Conservation (phyloP, 1,140 invertebrate species). For the Caligus rogercresseyi region DNA sequence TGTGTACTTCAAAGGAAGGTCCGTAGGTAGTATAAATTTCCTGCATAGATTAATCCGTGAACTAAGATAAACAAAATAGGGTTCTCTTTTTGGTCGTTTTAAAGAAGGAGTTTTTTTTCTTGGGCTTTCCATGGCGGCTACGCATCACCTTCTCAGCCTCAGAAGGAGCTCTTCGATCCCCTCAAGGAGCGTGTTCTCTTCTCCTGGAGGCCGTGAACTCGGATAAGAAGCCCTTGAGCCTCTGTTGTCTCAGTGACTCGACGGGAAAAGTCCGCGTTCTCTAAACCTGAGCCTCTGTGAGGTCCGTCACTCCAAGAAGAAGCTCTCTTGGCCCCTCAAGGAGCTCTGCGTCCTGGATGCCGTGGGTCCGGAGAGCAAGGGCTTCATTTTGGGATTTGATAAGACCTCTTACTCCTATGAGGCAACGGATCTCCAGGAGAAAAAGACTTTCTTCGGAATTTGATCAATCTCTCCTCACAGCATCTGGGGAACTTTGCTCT, state of each 20-base stretch:
- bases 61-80: too few relatives aligned
- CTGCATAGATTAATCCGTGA: too few relatives aligned
- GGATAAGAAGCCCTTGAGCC: not conserved
- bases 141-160: not conserved
- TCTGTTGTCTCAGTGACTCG: not conserved
- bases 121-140: not conserved
- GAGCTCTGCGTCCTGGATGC: conserved; percentile 3
- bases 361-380: not conserved
- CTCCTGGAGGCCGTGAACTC: not conserved
- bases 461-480: conserved; percentile 8
- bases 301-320: conserved; percentile 10
- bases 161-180: not conserved
- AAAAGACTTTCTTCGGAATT: not conserved
- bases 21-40: too few relatives aligned
- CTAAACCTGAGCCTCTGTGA: not conserved
- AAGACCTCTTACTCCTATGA: conserved; percentile 4
- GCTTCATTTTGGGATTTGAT: conserved; percentile 5
- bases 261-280: not conserved
- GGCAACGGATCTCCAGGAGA: not conserved
- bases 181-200: not conserved
- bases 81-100: too few relatives aligned
- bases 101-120: too few relatives aligned
- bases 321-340: conserved; percentile 1
- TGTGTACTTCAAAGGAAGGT: too few relatives aligned
- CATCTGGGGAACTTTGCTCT: not conserved